Conservation (phyloP, 2,797 vertebrate species). For the Amblyopsis hoosieri region DNA sequence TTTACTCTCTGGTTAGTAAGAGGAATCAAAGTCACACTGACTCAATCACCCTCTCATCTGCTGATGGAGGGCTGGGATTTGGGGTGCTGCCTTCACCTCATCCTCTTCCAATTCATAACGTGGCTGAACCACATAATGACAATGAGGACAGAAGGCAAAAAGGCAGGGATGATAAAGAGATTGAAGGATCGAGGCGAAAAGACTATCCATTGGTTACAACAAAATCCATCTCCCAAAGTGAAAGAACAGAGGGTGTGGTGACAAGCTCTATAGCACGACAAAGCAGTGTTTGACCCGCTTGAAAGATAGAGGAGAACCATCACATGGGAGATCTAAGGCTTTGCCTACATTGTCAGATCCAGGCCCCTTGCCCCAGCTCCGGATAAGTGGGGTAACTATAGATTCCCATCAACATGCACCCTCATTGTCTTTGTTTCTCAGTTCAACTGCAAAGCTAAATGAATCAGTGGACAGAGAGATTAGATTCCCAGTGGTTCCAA, state of each 20-base stretch:
- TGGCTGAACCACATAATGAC: slow-evolving; percentile 30
- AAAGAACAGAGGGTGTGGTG: slow-evolving; percentile 34
- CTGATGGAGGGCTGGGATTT: slow-evolving; percentile 41
- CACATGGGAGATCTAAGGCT: slow-evolving; percentile 39
- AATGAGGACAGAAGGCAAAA: slow-evolving; percentile 51
- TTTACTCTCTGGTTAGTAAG: slow-evolving; percentile 51
- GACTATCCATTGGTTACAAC: slow-evolving; percentile 17
- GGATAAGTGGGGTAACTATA: slow-evolving; percentile 17
- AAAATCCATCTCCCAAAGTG: slow-evolving; percentile 48
- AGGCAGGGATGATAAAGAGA: slow-evolving; percentile 47
- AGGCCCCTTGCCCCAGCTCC: slow-evolving; percentile 11
- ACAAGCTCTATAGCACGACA: slow-evolving; percentile 31
- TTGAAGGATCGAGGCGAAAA: slow-evolving; percentile 36
- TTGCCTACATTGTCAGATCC: slow-evolving; percentile 23
- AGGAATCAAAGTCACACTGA: slow-evolving; percentile 48
- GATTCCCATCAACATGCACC: slow-evolving; percentile 36
- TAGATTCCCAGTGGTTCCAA: slow-evolving; percentile 4
- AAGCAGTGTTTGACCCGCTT: slow-evolving; percentile 57
- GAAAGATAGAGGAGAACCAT: slow-evolving; percentile 36
- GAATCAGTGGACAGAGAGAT: slow-evolving; percentile 17
- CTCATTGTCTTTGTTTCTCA: slow-evolving; percentile 28
- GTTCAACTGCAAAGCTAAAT: slow-evolving; percentile 14
- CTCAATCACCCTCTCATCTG: slow-evolving; percentile 53
- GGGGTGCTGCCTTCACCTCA: slow-evolving; percentile 57
- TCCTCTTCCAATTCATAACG: slow-evolving; percentile 63